Evolutionary conservation across 2,113 vertebrate genomes (phyloP).

Genomic region (Lathamus discolor): DNA sequence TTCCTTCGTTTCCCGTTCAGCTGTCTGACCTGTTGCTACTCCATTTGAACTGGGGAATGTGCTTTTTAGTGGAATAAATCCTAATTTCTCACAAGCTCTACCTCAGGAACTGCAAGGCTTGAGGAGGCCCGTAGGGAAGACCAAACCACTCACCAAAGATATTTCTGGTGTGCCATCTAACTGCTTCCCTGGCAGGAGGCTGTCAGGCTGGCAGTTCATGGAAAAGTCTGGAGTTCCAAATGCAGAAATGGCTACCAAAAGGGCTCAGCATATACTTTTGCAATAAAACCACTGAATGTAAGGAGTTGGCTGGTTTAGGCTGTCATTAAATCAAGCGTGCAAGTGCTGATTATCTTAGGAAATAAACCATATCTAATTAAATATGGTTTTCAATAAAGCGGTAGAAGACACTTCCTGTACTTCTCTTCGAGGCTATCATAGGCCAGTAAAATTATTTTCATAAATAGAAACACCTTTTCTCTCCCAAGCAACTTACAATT

Average conservation of each 20-base stretch:
- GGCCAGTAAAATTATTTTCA: neutral
- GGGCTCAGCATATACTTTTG: neutral
- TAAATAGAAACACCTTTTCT: neutral
- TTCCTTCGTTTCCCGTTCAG: neutral
- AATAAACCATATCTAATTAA: neutral
- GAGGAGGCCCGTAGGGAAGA: neutral
- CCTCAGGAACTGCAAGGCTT: neutral
- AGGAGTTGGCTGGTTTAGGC: neutral
- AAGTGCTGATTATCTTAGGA: neutral
- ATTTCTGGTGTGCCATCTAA: neutral
- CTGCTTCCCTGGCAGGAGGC: neutral
- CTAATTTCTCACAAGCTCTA: neutral
- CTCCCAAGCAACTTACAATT: neutral
- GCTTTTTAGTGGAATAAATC: neutral
- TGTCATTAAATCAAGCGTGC: neutral
- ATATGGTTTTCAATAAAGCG: neutral
- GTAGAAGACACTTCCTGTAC: neutral
- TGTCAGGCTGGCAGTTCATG: neutral
- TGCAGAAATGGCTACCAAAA: neutral
- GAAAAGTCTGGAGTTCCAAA: neutral
- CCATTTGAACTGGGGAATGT: neutral
- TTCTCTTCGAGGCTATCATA: neutral
- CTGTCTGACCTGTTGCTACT: neutral
- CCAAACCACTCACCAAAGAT: neutral
- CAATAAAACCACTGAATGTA: neutral